phyloP scores from a whole-genome alignment of 1,140 invertebrate genomes.

The Drosophila parvula region DNA sequence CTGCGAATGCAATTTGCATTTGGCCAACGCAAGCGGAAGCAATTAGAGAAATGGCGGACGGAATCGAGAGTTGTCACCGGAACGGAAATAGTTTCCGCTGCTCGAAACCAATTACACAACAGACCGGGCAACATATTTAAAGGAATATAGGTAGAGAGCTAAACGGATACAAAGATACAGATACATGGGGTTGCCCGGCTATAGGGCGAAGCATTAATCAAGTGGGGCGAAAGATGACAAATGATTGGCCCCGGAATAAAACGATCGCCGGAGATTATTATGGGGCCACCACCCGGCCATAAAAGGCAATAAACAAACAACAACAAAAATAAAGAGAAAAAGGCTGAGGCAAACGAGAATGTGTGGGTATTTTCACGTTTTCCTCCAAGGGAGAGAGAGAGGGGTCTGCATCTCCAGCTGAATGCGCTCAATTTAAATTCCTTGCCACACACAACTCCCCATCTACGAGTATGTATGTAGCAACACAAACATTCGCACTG shows the following conservation, averaged over 20 bases:
- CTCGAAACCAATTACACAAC: constrained; percentile 36
- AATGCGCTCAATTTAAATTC: constrained; percentile 35
- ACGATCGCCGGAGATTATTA: constrained; percentile 19
- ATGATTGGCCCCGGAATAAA: constrained; percentile 4
- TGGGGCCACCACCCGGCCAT: background rate
- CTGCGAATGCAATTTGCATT: constrained; percentile 29
- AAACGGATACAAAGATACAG: background rate
- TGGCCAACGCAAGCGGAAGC: constrained; percentile 30
- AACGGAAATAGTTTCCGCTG: constrained; percentile 36
- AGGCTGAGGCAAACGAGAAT: background rate
- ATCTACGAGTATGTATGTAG: too few species aligned
- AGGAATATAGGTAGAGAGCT: background rate
- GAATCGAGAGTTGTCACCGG: constrained; percentile 23
- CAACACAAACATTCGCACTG: background rate
- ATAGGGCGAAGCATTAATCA: constrained; percentile 31
- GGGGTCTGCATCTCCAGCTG: constrained; percentile 13
- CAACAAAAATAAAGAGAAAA: too few species aligned
- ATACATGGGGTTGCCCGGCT: background rate
- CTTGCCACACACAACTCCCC: background rate
- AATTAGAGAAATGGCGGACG: constrained; percentile 32
- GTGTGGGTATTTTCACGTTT: constrained; percentile 11
- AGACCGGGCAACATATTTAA: constrained; percentile 4
- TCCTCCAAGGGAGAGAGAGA: background rate
- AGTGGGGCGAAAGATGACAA: constrained; percentile 37
- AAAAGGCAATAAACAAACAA: too few species aligned